These are phyloP conservation scores for Dendronephthya gigantea DNA, from an alignment of 64 coral and sea anemone genomes.

Conservation along the genomic window DNA sequence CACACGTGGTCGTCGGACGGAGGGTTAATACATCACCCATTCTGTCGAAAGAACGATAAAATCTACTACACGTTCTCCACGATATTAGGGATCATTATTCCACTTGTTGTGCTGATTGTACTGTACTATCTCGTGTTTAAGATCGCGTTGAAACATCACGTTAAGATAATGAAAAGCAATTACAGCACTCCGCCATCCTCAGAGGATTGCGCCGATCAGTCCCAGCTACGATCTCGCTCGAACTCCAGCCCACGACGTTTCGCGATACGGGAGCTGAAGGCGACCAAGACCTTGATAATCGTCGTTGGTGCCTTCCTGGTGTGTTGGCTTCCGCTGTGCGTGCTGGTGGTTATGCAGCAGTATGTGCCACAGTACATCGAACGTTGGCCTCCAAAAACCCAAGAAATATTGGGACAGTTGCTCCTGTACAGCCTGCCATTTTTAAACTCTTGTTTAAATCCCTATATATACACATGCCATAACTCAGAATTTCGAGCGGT, in stretches of 20 bases:
- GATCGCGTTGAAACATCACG: background rate
- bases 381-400: background rate
- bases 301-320: background rate
- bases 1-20: background rate
- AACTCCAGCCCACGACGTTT: background rate
- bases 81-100: background rate
- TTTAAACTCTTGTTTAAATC: background rate
- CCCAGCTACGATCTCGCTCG: background rate
- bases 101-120: background rate
- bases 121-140: background rate
- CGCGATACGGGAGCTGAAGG: background rate
- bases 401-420: background rate
- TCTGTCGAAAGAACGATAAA: background rate
- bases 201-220: too few species aligned
- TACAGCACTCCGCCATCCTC: background rate
- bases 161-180: background rate
- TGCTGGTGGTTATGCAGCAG: background rate
- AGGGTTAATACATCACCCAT: background rate
- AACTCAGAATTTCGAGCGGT: background rate
- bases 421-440: background rate
- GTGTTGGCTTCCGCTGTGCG: background rate
- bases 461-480: background rate
- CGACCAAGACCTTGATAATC: background rate
- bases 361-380: background rate
- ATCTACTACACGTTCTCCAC: background rate